Evolutionary conservation across 1,140 invertebrate genomes (phyloP), one percentile per base, ranked within the genome.

Genomic region (Hyles euphorbiae): DNA sequence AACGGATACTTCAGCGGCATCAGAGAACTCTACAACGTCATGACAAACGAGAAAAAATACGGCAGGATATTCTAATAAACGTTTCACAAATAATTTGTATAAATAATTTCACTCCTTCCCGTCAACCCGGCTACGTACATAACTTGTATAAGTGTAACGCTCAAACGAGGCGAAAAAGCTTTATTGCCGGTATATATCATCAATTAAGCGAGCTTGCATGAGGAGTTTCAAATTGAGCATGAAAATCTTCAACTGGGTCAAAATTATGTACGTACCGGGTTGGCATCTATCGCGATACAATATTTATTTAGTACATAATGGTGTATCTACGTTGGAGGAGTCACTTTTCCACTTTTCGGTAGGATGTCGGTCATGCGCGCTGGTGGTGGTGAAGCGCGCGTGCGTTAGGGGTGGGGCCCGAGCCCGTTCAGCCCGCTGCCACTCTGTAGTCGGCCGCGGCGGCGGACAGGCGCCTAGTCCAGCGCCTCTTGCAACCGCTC

Each of bases 221-320:
- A 32, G 53, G 51, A 40, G 48, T 49, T 64, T 48, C 57, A 72
- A 65, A 72, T 64, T 34, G 59, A 36, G 60, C 52, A 65, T 66
- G 58, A 68, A 65, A 67, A 70, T 67, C 53, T 57, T 65, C 52
- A 76, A 74, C 63, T 73, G 56, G 73, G 74, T 74, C 70, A 78
- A 83, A 82, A 78, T 74, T 69, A 77, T 80, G 66, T 75, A 67
- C 65, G 56, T 74, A 68, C 63, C 58, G 65, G 54, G 61, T 67
- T 61, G 72, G 65, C 70, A 83, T 82, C 77, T 83, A 78, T 79
- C 69, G 71, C 65, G 74, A 76, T 83, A 82, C 72, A 81, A 80
- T 87, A 86, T 87, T 88, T 87, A 84, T 85, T 81, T 87, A 84
- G 74, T 84, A 88, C 72, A 86, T 86, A 88, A 84, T 80, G 75